phyloP scores from a whole-genome alignment of 2,113 vertebrate species.

The Pangasianodon hypophthalmus region DNA sequence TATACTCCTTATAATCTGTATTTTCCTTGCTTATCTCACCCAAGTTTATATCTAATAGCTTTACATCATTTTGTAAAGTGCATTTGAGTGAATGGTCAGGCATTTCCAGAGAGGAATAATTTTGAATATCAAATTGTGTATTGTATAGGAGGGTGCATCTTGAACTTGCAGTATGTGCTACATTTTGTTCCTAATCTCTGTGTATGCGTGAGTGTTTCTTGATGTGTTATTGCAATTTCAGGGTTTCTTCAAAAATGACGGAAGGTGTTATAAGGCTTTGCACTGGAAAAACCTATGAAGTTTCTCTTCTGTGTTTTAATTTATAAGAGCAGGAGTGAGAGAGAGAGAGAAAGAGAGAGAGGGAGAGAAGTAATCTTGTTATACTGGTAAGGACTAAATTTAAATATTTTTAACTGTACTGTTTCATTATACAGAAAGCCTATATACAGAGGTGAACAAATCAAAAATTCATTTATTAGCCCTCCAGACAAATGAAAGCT shows the following conservation, averaged over 20 bases:
- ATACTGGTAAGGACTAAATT: slow-evolving; percentile 81
- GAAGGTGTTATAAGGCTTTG: slow-evolving; percentile 72
- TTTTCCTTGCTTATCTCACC: background rate
- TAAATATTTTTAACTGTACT: slow-evolving; percentile 6
- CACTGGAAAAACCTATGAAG: slow-evolving; percentile 93
- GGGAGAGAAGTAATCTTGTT: slow-evolving; percentile 77
- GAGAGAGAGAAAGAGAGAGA: slow-evolving; percentile 59
- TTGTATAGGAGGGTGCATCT: background rate
- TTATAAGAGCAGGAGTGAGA: slow-evolving; percentile 52
- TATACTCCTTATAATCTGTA: background rate
- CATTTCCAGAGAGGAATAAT: background rate
- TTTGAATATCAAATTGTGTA: background rate
- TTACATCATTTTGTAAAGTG: background rate
- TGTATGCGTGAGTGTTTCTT: slow-evolving; percentile 13
- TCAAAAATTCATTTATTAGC: background rate
- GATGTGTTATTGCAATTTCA: slow-evolving; percentile 51
- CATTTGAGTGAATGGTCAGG: background rate
- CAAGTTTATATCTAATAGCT: background rate
- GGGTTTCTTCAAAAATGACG: slow-evolving; percentile 66
- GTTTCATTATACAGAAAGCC: background rate
- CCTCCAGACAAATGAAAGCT: background rate
- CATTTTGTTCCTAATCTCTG: background rate
- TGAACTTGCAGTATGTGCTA: background rate
- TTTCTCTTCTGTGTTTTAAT: slow-evolving; percentile 65
- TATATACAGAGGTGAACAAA: background rate